These are phyloP conservation scores for Cryptosula pallasiana DNA, from an alignment of 2,888 invertebrate species.

Conservation along the genomic window DNA sequence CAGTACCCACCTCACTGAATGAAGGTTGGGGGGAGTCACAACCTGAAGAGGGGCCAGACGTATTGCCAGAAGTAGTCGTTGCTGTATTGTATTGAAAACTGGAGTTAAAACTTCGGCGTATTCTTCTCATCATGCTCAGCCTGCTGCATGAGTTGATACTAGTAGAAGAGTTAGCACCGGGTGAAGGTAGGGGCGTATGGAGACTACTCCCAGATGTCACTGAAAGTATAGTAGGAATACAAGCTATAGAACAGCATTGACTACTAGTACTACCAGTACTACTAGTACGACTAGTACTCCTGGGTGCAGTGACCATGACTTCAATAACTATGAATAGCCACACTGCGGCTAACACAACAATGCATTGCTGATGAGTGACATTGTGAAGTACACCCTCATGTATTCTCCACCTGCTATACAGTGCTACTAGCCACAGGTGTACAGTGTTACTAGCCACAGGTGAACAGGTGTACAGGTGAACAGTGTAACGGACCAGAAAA, in stretches of 20 bases:
- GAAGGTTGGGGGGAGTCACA: constrained; percentile 5
- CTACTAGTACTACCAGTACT: background rate
- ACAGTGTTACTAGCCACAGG: too few relatives aligned
- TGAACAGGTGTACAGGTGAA: too few relatives aligned
- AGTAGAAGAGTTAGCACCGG: constrained; percentile 37
- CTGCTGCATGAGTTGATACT: constrained; percentile 54
- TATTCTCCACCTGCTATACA: too few relatives aligned
- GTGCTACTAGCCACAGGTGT: too few relatives aligned
- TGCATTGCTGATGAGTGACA: too few relatives aligned
- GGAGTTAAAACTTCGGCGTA: constrained; percentile 43
- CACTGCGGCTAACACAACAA: too few relatives aligned
- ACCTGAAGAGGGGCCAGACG: background rate
- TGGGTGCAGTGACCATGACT: background rate
- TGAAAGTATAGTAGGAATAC: too few relatives aligned
- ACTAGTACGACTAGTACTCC: background rate
- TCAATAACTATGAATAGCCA: too few relatives aligned
- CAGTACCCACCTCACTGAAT: background rate
- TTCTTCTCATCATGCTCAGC: constrained; percentile 59
- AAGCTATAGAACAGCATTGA: background rate
- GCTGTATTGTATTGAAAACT: constrained; percentile 9
- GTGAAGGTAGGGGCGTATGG: constrained; percentile 40
- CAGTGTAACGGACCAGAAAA: too few relatives aligned
- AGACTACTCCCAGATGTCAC: constrained; percentile 7
- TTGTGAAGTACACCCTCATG: too few relatives aligned
- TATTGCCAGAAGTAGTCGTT: background rate